Percentiles rank a stretch among this genome's conserved stretches.
Evolutionary conservation across 2,797 vertebrate genomes (phyloP).

Genomic region (Mus minutoides): DNA sequence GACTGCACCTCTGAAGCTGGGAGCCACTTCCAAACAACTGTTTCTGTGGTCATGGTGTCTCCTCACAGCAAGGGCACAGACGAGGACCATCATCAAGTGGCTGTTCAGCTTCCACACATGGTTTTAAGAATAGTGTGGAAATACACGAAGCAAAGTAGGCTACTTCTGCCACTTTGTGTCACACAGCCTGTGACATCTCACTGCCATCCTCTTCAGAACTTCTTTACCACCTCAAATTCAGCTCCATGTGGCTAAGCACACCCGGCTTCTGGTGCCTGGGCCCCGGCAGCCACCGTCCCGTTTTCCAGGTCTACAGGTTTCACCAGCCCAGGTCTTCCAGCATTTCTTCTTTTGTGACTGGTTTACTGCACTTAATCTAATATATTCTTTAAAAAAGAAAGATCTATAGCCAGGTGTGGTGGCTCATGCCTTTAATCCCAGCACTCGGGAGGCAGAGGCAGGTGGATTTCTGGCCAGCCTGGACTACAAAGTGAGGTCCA

Average conservation of each 20-base stretch:
- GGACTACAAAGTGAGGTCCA: no score
- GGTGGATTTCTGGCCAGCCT: no score
- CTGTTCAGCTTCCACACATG: neutral
- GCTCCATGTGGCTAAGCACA: neutral
- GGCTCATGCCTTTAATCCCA: no score
- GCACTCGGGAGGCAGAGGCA: no score
- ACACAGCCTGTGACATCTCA: neutral
- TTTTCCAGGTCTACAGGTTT: neutral
- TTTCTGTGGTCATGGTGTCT: neutral
- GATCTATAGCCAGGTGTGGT: no score
- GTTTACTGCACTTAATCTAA: conserved; percentile 8
- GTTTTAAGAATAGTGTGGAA: neutral
- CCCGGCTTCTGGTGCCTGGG: neutral
- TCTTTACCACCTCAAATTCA: neutral
- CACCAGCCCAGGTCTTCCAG: neutral
- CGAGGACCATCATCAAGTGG: neutral
- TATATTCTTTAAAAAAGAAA: no score
- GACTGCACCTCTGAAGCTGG: neutral
- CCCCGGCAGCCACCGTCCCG: neutral
- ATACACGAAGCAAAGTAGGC: conserved; percentile 1
- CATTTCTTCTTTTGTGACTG: neutral
- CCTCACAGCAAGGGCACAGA: neutral
- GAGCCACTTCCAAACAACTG: neutral
- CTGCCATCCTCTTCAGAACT: neutral
- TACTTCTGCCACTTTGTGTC: neutral